Base-by-base conservation (phyloP, 2,888 invertebrate species). In the Gryllus longicercus region DNA sequence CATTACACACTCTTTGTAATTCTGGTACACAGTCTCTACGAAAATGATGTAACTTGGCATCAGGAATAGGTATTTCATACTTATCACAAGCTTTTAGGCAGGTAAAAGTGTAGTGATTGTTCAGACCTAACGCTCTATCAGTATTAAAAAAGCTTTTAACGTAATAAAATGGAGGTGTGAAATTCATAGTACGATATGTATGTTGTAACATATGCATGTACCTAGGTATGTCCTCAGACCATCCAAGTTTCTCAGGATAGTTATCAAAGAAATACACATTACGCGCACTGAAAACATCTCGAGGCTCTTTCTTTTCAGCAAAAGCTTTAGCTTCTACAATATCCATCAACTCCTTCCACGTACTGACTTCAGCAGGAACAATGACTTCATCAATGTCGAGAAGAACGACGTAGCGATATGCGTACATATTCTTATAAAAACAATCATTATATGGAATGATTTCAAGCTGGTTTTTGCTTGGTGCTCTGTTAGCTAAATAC, bases 401-500 rank as follows among this genome's bases (percentile, higher is more conserved):
- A 23, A 77, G n/a, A 16, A n/a, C n/a, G 12, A 77, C 21, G 10
- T 50, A 49, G 5, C 38, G 25, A 38, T 76, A 76, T 0, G 11
- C 2, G 38, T 76, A 76, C 5, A 76, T 10, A 14, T 76, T 50
- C 18, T n/a, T 38, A n/a, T 77, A 77, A 11, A 77, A 50, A n/a
- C 77, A 77, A n/a, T 77, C 77, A 12, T 77, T 77, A 49, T 77
- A 77, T 16, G 77, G 77, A 8, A 77, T 77, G 10, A 77, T n/a
- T 50, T 77, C 77, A 18, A 18, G 14, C 4, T 50, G 77, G 2
- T 50, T 14, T 50, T 77, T 77, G n/a, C n/a, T 1, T 12, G 18
- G 5, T 10, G 16, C 5, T 12, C n/a, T 77, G 8, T 50, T 14
- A 1, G 2, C 11, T 5, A 77, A 2, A 5, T 50, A 77, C 18